Base-by-base conservation (phyloP, 2,797 vertebrate genomes). In the Orientallactaga sibirica region DNA sequence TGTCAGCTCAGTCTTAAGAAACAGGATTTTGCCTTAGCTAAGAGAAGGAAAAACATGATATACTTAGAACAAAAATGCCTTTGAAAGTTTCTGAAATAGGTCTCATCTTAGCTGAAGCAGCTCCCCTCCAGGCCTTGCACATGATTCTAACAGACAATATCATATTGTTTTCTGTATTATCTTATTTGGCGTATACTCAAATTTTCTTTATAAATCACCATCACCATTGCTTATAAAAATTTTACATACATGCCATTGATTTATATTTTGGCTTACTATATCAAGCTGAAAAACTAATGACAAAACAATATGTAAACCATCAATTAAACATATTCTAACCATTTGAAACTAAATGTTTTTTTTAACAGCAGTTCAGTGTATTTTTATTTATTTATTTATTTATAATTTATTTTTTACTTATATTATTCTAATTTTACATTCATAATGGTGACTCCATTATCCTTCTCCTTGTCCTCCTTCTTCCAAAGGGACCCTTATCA, bases 321-420 rank as follows among this genome's bases (percentile, higher is more conserved):
- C 83, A 29, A 80, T 62, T 83, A 62, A 64, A 82, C 24, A 83
- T 20, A 71, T 48, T 94, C 78, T 86, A 95, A 92, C 22, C 7
- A 94, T 55, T 86, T 86, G 24, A 73, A 95, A 92, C 3, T 79
- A 27, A 29, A 61, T 66, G 37, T 66, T 37, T 43, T 37, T 37
- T 37, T 37, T 37, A 37, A 37, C 33, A 37, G 33, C 33, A 37
- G 33, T 37, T n/a, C n/a, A 37, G 33, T 37, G 33, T 37, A 37
- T 37, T 37, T 37, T 37, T 37, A 37, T 37, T 37, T 37, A 37
- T 37, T 37, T 37, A 37, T 37, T 37, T 37, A n/a, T 37, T 37
- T 37, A 37, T 37, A 37, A 37, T 37, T 37, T 37, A 37, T 37
- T 2, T 37, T 37, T 37, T 37, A 37, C 33, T 37, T 37, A 37